Conservation (phyloP, 92 coral and sea anemone species). For the Meandrina meandrites region DNA sequence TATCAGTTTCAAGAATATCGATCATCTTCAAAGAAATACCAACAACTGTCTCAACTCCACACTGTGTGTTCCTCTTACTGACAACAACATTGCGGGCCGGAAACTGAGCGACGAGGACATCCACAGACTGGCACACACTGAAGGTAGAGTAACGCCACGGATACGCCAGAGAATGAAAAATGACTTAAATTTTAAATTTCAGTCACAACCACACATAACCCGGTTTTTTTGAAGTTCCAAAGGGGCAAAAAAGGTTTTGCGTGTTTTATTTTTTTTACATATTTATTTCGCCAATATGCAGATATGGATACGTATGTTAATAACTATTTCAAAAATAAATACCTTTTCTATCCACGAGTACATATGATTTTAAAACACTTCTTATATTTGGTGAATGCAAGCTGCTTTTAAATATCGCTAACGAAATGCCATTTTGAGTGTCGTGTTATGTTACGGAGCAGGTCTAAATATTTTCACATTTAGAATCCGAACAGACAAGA, state of each 20-base stretch:
- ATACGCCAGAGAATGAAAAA: too few relatives aligned
- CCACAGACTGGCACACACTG: slow-evolving; percentile 19
- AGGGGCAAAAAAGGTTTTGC: too few relatives aligned
- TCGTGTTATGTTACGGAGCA: too few relatives aligned
- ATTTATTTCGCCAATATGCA: not conserved
- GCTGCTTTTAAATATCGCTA: too few relatives aligned
- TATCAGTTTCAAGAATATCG: slow-evolving; percentile 34
- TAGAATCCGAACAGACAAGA: not conserved
- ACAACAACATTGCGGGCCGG: slow-evolving; percentile 20
- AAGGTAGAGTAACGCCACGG: slow-evolving; percentile 17
- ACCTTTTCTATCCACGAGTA: too few relatives aligned
- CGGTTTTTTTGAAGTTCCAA: too few relatives aligned
- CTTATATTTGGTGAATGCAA: too few relatives aligned
- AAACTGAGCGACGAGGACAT: slow-evolving; percentile 54
- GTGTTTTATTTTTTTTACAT: too few relatives aligned
- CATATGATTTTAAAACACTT: too few relatives aligned
- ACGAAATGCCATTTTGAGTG: not conserved
- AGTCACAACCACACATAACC: too few relatives aligned
- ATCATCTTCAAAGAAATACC: slow-evolving; percentile 48
- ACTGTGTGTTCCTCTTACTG: slow-evolving; percentile 38
- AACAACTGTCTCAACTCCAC: slow-evolving; percentile 35
- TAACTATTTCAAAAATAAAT: too few relatives aligned
- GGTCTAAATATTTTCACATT: not conserved
- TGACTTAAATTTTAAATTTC: too few relatives aligned
- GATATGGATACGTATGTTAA: not conserved